These are phyloP conservation scores for Crypturellus tataupa DNA, from an alignment of 2,797 vertebrate species.

Conservation along the genomic window DNA sequence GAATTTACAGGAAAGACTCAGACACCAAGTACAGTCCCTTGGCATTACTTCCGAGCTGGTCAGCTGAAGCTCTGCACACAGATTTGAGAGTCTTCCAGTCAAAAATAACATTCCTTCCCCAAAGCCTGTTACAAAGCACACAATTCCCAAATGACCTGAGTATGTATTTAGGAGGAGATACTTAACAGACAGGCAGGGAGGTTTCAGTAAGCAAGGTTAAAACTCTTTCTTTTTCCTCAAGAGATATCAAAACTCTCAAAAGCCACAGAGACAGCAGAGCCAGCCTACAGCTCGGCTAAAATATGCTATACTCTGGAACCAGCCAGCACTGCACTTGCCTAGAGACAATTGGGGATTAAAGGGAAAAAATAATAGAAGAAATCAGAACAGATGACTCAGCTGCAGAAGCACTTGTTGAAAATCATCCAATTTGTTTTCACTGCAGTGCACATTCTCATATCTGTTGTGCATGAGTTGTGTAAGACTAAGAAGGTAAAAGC, in stretches of 20 bases:
- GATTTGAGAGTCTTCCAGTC: not conserved
- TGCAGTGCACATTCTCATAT: not conserved
- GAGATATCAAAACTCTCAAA: not conserved
- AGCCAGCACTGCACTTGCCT: not conserved
- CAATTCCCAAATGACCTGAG: not conserved
- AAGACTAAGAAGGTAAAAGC: not conserved
- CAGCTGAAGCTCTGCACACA: not conserved
- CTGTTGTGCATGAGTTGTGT: not conserved
- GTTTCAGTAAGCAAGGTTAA: not conserved
- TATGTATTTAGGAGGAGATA: not conserved
- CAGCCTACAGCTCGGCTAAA: not conserved
- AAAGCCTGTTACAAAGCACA: not conserved
- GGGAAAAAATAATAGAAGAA: not conserved
- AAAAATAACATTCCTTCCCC: not conserved
- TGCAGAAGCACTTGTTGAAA: not conserved
- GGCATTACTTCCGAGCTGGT: not conserved
- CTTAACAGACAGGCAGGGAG: not conserved
- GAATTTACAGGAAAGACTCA: not conserved
- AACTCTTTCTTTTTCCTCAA: not conserved
- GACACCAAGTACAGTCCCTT: not conserved
- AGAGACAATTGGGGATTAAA: not conserved
- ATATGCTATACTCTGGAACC: not conserved
- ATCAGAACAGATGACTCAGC: not conserved
- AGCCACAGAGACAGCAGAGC: not conserved
- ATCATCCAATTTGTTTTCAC: not conserved